Evolutionary conservation across 37 sponge, comb jelly and placozoan species (phyloP), one percentile per base, ranked within the genome.

Genomic region (Hexactinellida sp.): DNA sequence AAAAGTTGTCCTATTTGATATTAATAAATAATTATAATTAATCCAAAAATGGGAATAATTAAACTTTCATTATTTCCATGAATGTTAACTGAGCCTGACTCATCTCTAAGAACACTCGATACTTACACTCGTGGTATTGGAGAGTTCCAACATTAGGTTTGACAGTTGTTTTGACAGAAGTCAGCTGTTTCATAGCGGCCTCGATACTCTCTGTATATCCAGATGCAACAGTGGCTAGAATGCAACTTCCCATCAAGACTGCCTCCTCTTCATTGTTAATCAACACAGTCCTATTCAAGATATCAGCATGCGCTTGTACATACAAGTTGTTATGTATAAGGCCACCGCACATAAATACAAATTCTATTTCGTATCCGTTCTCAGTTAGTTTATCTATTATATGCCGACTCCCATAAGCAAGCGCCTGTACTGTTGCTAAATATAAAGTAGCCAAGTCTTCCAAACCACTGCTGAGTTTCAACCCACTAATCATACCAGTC

Each of bases 291-390:
- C 5, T 38, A 89, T 91, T 91, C 54, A 92, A 87, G 0, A 91
- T 39, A 83, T 93, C 94, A 36, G 94, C 86, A 36, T 90, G 92
- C 36, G 87, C 36, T 39, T 86, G 90, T 0, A 91, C 34, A 36
- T 88, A 93, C 36, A 92, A 51, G 0, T 38, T 38, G 86, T 93
- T 93, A 3, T 82, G 36, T 0, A 84, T 54, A 3, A 89, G 37
- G 0, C 94, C 94, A 38, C 94, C 94, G 84, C 94, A 93, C 23
- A 89, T 38, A 37, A 93, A 38, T 1, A 93, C 54, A 5, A 85
- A 54, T 34, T 55, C 36, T 3, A 92, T 21, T 0, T 86, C 39
- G 89, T 93, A 88, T 0, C 92, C 88, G 55, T 37, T 38, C 9
- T 30, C 82, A 38, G 54, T 55, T 86, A 91, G 83, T 21, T 54